Conservation (phyloP, 2,113 vertebrate genomes). For the Bubo bubo region DNA sequence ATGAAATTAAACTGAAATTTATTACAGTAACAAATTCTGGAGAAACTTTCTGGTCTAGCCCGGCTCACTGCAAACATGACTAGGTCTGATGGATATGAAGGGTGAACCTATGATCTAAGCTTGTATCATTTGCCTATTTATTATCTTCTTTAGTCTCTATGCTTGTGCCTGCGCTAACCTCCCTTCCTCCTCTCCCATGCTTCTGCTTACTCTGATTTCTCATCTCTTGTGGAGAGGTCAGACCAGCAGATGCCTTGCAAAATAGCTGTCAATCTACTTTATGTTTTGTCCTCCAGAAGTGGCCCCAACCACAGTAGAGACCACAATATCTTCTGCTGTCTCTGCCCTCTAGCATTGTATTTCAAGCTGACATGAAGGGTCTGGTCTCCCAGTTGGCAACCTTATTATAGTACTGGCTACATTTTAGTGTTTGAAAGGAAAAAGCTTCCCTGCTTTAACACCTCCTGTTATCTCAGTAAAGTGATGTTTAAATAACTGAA, state of each 20-base stretch:
- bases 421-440: conserved; percentile 45
- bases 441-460: conserved; percentile 69
- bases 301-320: background rate
- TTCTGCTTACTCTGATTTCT: background rate
- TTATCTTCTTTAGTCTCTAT: background rate
- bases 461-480: conserved; percentile 76
- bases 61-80: background rate
- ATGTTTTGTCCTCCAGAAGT: conserved; percentile 16
- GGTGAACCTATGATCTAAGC: background rate
- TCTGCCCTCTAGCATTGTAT: conserved; percentile 37
- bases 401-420: conserved; percentile 35
- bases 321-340: background rate
- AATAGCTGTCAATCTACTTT: conserved; percentile 1
- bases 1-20: background rate
- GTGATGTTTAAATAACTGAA: conserved; percentile 80
- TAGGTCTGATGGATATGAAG: background rate
- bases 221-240: background rate
- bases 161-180: background rate
- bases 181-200: background rate
- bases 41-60: background rate
- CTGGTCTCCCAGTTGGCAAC: background rate
- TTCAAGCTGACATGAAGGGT: conserved; percentile 38
- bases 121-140: background rate
- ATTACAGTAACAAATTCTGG: background rate
- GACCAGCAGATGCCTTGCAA: conserved; percentile 12